Conservation (phyloP, 2,888 invertebrate genomes). For the Hermaeophaga mercurialis region DNA sequence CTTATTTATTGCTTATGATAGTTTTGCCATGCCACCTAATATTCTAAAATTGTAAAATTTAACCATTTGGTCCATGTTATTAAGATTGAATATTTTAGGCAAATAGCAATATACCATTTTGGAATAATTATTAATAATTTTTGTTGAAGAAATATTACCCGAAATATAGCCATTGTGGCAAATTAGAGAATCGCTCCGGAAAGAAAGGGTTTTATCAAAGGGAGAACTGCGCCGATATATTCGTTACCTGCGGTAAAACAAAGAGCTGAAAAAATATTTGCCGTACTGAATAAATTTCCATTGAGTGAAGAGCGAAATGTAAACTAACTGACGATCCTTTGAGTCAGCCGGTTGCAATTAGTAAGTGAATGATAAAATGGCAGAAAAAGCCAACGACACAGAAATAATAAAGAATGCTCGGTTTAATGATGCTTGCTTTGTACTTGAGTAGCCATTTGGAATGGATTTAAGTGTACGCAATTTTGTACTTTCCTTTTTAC, state of each 20-base stretch:
- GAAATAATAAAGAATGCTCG: constrained; percentile 54
- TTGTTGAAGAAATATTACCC: background rate
- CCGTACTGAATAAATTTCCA: constrained; percentile 30
- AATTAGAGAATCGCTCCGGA: constrained; percentile 2
- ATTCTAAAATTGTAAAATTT: too few relatives aligned
- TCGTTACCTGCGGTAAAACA: constrained; percentile 28
- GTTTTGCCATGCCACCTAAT: too few relatives aligned
- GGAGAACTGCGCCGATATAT: constrained; percentile 21
- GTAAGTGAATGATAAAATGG: constrained; percentile 53
- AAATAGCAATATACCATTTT: too few relatives aligned
- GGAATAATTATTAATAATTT: too few relatives aligned
- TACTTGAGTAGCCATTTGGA: constrained; percentile 46
- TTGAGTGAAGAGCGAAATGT: constrained; percentile 45
- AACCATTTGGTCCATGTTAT: too few relatives aligned
- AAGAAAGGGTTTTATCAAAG: constrained; percentile 19
- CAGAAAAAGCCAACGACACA: constrained; percentile 52
- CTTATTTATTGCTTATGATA: too few relatives aligned
- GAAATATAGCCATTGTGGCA: constrained; percentile 8
- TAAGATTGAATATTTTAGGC: too few relatives aligned
- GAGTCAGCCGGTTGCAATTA: constrained; percentile 50
- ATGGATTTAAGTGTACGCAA: constrained; percentile 45
- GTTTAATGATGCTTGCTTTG: constrained; percentile 54
- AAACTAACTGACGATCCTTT: constrained; percentile 51
- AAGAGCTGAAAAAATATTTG: constrained; percentile 33
- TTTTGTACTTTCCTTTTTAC: constrained; percentile 39